A percentile compares a stretch with the other conserved stretches of the same genome.
These are phyloP conservation scores for Microcebus tavaratra DNA, from an alignment of 2,113 vertebrate genomes.

Conservation along the genomic window DNA sequence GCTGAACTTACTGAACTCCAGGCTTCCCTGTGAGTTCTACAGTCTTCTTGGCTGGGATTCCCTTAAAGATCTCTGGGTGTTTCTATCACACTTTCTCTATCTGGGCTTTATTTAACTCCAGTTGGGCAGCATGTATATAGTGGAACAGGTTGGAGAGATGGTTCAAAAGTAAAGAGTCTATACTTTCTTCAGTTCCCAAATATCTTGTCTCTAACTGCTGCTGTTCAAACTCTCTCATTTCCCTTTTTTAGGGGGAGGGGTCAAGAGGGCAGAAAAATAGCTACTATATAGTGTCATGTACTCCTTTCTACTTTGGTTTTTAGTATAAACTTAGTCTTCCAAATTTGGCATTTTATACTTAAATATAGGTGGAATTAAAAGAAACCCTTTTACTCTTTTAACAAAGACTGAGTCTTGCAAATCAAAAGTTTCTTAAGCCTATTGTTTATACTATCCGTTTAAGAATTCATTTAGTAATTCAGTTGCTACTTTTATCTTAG, in stretches of 20 bases:
- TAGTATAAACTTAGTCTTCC: background rate
- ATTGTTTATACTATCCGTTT: background rate
- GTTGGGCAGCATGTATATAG: background rate
- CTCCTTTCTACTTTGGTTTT: background rate
- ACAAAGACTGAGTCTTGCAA: background rate
- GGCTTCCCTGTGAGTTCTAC: background rate
- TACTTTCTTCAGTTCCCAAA: slow-evolving; percentile 29
- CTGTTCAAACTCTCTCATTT: background rate
- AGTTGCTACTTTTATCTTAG: background rate
- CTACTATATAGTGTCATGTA: background rate
- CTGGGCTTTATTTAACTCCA: slow-evolving; percentile 7
- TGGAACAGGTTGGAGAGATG: background rate
- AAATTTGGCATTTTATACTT: background rate
- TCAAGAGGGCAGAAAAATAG: background rate
- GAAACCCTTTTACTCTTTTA: background rate
- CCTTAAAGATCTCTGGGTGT: background rate
- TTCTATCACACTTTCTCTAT: slow-evolving; percentile 19
- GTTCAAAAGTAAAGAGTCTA: slow-evolving; percentile 8
- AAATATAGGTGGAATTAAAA: background rate
- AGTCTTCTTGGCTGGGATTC: background rate
- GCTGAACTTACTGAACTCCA: background rate
- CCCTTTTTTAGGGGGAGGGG: background rate
- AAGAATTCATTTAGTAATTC: background rate
- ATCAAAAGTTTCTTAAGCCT: background rate
- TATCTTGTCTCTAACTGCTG: background rate